These are phyloP conservation scores for Crepidodera aurea DNA, from an alignment of 2,888 invertebrate genomes.

Conservation along the genomic window DNA sequence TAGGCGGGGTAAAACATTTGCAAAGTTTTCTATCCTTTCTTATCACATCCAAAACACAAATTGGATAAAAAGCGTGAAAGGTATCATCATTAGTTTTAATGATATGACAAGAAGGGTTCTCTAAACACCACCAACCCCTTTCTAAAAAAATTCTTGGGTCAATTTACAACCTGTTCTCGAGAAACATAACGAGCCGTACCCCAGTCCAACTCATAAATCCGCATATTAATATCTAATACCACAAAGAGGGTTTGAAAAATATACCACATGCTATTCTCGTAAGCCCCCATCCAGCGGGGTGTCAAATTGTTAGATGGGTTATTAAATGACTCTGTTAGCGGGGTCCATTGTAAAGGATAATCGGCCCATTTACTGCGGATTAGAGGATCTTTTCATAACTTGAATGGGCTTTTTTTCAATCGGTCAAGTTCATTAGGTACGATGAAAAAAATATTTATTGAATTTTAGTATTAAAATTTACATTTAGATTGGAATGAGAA, in stretches of 20 bases:
- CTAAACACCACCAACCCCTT: slow-evolving; percentile 1
- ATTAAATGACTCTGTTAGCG: slow-evolving; percentile 39
- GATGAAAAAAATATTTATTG: neutral
- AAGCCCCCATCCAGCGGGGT: slow-evolving; percentile 36
- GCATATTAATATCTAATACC: slow-evolving; percentile 38
- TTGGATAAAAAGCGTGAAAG: neutral
- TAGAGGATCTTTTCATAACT: slow-evolving; percentile 28
- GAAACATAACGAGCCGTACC: slow-evolving; percentile 3
- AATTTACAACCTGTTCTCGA: slow-evolving; percentile 28
- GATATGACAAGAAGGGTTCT: slow-evolving; percentile 6
- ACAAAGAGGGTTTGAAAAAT: slow-evolving; percentile 31
- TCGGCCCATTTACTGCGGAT: slow-evolving; percentile 41
- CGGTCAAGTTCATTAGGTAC: slow-evolving; percentile 19
- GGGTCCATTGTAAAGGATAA: slow-evolving; percentile 36
- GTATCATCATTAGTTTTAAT: slow-evolving; percentile 8
- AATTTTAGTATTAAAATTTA: slow-evolving; percentile 10
- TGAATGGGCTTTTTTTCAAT: neutral
- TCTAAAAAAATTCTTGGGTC: slow-evolving; percentile 15
- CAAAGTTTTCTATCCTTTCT: too few species aligned
- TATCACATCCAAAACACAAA: neutral
- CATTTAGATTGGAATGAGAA: slow-evolving; percentile 13
- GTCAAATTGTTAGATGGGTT: slow-evolving; percentile 41
- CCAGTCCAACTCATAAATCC: slow-evolving; percentile 13
- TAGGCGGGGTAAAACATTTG: too few species aligned
- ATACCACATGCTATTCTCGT: slow-evolving; percentile 38